A percentile compares a stretch with the other conserved stretches of the same genome.
These are phyloP conservation scores for Chloroceryle amazona DNA, from an alignment of 2,797 vertebrate genomes.

Conservation along the genomic window DNA sequence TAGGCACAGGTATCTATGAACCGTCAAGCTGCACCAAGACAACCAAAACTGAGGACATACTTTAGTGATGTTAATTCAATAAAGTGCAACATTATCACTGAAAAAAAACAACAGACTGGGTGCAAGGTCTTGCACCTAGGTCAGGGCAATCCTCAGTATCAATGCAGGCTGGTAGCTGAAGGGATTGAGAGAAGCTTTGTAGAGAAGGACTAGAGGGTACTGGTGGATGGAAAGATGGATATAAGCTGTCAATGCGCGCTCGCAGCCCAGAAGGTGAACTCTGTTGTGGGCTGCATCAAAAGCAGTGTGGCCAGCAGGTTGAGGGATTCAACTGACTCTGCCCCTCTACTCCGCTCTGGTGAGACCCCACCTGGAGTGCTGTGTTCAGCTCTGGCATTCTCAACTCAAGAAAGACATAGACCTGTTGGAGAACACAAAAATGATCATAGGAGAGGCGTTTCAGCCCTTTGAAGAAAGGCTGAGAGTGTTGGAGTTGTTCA, in stretches of 20 bases:
- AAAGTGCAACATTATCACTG: conserved; percentile 68
- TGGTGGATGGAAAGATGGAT: no score
- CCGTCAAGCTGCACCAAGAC: neutral
- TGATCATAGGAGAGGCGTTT: no score
- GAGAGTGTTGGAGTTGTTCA: neutral
- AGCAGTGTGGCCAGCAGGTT: neutral
- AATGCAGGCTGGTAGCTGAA: neutral
- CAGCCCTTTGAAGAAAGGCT: no score
- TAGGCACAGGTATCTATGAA: neutral
- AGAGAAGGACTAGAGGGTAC: no score
- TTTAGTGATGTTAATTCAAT: conserved; percentile 50
- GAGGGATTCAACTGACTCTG: neutral
- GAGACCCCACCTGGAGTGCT: neutral
- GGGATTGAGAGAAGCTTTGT: no score
- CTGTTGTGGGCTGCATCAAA: neutral
- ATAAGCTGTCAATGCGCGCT: no score
- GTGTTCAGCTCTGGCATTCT: no score
- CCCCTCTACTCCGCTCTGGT: neutral
- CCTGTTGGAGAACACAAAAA: no score
- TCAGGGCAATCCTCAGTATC: neutral
- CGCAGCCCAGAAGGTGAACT: neutral
- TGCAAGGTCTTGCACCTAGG: neutral
- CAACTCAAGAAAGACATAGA: no score
- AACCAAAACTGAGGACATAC: neutral
- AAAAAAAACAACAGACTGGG: neutral